phyloP scores from a whole-genome alignment of 2,113 vertebrate genomes.

The Leptosomus discolor region DNA sequence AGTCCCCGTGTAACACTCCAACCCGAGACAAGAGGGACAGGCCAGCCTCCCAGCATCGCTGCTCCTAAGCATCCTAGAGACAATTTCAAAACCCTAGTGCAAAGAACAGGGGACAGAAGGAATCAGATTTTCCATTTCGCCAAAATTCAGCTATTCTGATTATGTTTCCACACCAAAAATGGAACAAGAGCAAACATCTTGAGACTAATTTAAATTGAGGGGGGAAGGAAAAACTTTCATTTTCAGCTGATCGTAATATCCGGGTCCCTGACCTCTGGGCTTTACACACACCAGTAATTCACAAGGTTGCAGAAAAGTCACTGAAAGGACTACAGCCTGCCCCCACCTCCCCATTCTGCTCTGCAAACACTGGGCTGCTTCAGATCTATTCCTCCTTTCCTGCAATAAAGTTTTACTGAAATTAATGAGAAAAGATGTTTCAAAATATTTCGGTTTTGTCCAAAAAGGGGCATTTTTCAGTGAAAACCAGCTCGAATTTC shows the following conservation, averaged over 20 bases:
- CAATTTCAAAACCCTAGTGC: background rate
- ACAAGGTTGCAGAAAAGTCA: background rate
- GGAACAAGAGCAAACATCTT: background rate
- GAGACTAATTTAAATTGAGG: background rate
- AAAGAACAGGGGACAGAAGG: background rate
- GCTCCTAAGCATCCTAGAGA: background rate
- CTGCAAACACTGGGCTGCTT: background rate
- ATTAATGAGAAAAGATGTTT: background rate
- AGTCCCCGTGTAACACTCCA: background rate
- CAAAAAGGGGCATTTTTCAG: background rate
- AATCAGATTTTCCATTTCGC: background rate
- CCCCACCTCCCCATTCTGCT: background rate
- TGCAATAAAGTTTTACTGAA: background rate
- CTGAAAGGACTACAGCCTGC: background rate
- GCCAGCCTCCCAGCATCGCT: background rate
- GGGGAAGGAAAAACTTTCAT: background rate
- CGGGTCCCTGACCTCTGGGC: background rate
- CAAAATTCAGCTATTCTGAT: background rate
- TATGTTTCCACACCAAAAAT: background rate
- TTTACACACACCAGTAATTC: background rate
- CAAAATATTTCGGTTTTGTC: background rate
- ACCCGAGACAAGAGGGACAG: rapidly evolving
- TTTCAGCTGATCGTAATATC: background rate
- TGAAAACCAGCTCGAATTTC: background rate
- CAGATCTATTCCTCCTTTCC: background rate